Evolutionary conservation across 2,113 vertebrate genomes (phyloP), one percentile per base, ranked within the genome.

Genomic region (Sturnus vulgaris): DNA sequence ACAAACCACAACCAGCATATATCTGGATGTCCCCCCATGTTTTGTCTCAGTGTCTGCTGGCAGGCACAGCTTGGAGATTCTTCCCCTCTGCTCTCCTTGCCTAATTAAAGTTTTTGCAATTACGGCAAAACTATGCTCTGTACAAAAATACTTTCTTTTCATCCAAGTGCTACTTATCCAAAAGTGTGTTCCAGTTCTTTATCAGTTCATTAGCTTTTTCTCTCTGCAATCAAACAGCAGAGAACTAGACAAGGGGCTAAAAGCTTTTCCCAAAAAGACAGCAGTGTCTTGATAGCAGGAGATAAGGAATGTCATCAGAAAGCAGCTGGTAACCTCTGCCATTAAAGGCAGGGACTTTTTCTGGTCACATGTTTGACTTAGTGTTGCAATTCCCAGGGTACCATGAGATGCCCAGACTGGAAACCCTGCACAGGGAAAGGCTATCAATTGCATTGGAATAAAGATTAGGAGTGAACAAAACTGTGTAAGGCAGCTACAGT

Each of bases 141-240:
- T 63, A 81, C 78, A 90, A 90, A 90, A 96, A 87, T 77, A 77
- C 88, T 90, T 96, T 88, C 59, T 39, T 92, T 86, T 72, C 66
- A 65, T 50, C 46, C 79, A 88, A 92, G 68, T 55, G 39, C 71
- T 77, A 63, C 42, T 96, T 88, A 86, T 35, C 25, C 6, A 1
- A 57, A 18, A 59, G 60, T 10, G 12, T 25, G 4, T 35, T 24
- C 24, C 52, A 42, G 50, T 42, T 59, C 59, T 81, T 80, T 90
- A 90, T 83, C 82, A 63, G 75, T 46, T 73, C 79, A 90, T 88
- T 88, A 77, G 59, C 46, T 70, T 81, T 70, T 93, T 40, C 64
- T 81, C 50, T 69, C 11, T 1, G 57, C 73, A 88, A 70, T 33
- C 63, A 92, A 92, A 86, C 47, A 86, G 31, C 49, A 88, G 42